A percentile compares a stretch with the other conserved stretches of the same genome.
These are phyloP conservation scores for Acrocephalus kingi DNA, from an alignment of 2,113 vertebrate genomes.

Conservation along the genomic window DNA sequence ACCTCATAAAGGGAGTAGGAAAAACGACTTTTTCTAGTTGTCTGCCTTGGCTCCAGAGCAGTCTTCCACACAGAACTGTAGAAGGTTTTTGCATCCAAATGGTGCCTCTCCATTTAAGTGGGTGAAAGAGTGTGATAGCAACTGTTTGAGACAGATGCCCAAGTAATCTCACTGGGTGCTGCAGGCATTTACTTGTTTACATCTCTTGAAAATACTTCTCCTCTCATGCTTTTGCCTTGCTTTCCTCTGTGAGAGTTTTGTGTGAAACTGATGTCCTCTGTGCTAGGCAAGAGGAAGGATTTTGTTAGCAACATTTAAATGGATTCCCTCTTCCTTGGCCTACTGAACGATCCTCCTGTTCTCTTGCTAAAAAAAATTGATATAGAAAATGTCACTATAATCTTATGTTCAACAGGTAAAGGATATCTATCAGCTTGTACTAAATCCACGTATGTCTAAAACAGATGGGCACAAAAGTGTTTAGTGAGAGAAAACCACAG, in stretches of 20 bases:
- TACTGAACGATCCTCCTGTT: background rate
- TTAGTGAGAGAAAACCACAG: background rate
- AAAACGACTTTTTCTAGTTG: background rate
- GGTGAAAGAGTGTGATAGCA: background rate
- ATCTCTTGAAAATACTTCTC: background rate
- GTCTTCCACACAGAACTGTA: background rate
- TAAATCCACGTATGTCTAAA: background rate
- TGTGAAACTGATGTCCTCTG: background rate
- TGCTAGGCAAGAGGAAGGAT: background rate
- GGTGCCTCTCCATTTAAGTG: background rate
- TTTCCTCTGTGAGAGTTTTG: background rate
- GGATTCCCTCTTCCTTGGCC: background rate
- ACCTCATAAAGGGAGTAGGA: background rate
- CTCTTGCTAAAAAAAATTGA: background rate
- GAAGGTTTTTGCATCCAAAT: background rate
- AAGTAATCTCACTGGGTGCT: background rate
- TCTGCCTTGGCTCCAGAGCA: background rate
- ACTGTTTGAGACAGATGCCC: background rate
- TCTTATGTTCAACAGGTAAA: slow-evolving; percentile 22
- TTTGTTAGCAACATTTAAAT: background rate
- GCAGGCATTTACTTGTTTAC: background rate
- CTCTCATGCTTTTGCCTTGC: background rate
- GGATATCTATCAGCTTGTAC: slow-evolving; percentile 1
- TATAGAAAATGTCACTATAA: background rate
- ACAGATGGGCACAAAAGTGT: background rate